These are phyloP conservation scores for Troglohyphantes excavatus DNA, from an alignment of 2,888 invertebrate species.

Conservation along the genomic window DNA sequence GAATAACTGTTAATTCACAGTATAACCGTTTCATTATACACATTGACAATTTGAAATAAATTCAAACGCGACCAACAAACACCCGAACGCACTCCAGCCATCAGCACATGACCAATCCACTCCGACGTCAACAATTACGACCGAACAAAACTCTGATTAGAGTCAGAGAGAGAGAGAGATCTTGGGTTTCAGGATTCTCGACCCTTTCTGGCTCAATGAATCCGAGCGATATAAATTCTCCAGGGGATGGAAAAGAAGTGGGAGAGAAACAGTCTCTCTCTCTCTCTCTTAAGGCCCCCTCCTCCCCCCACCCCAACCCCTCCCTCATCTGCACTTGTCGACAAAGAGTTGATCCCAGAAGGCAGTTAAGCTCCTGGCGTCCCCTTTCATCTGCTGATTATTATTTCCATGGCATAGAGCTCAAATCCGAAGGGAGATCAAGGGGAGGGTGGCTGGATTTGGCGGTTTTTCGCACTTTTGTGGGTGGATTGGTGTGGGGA, in stretches of 20 bases:
- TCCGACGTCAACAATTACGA: background rate
- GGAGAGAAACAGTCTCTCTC: background rate
- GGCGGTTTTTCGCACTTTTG: constrained; percentile 48
- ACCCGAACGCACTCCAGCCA: background rate
- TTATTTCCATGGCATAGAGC: constrained; percentile 69
- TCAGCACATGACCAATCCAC: background rate
- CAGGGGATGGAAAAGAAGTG: constrained; percentile 14
- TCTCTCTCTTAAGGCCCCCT: constrained; percentile 21
- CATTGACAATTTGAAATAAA: no score
- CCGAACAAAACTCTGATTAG: constrained; percentile 15
- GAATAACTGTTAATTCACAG: no score
- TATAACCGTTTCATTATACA: no score
- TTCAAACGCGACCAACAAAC: background rate
- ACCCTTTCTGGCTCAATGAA: constrained; percentile 4
- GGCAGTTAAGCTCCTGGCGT: constrained; percentile 68
- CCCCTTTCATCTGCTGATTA: constrained; percentile 73
- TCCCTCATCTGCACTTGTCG: constrained; percentile 58
- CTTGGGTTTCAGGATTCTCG: constrained; percentile 36
- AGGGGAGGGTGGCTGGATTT: constrained; percentile 3
- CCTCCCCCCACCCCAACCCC: constrained; percentile 25
- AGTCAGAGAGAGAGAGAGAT: background rate
- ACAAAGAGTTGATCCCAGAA: constrained; percentile 73
- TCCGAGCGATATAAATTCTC: constrained; percentile 45
- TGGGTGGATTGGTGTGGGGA: no score
- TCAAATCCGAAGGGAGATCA: constrained; percentile 64